These are phyloP conservation scores for Rachycentron canadum DNA, from an alignment of 2,797 vertebrate species.

Conservation along the genomic window DNA sequence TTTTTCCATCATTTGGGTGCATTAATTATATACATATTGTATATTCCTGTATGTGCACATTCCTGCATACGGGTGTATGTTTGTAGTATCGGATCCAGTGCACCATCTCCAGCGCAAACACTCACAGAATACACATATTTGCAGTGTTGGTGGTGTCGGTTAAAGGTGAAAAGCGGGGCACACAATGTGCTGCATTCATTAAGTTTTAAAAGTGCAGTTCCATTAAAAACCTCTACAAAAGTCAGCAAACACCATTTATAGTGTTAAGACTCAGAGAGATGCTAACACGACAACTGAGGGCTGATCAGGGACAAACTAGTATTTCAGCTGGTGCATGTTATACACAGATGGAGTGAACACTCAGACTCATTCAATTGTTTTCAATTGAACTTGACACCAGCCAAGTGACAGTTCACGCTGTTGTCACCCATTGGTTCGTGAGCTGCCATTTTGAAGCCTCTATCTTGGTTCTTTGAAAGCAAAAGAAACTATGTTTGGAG, in stretches of 20 bases:
- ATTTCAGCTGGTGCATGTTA: not conserved
- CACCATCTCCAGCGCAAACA: not conserved
- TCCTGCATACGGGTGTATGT: conserved; percentile 7
- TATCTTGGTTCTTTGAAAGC: no score
- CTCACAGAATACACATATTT: not conserved
- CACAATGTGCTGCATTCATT: not conserved
- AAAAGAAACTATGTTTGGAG: no score
- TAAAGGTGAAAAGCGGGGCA: conserved; percentile 14
- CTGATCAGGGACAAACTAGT: not conserved
- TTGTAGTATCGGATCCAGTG: not conserved
- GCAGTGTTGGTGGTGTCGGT: not conserved
- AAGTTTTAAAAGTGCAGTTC: conserved; percentile 15
- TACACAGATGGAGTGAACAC: not conserved
- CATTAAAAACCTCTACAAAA: conserved; percentile 39
- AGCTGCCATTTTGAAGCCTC: no score
- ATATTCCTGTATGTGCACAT: conserved; percentile 5
- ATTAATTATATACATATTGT: not conserved
- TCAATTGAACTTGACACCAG: not conserved
- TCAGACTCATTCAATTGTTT: not conserved
- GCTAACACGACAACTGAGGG: conserved; percentile 1
- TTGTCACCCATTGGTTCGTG: no score
- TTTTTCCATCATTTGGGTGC: not conserved
- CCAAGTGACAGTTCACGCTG: not conserved
- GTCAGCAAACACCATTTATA: conserved; percentile 25
- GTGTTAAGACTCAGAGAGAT: not conserved